A percentile compares a stretch with the other conserved stretches of the same genome.
Conservation (phyloP, 1,140 invertebrate species). For the Diorhabda sublineata region DNA sequence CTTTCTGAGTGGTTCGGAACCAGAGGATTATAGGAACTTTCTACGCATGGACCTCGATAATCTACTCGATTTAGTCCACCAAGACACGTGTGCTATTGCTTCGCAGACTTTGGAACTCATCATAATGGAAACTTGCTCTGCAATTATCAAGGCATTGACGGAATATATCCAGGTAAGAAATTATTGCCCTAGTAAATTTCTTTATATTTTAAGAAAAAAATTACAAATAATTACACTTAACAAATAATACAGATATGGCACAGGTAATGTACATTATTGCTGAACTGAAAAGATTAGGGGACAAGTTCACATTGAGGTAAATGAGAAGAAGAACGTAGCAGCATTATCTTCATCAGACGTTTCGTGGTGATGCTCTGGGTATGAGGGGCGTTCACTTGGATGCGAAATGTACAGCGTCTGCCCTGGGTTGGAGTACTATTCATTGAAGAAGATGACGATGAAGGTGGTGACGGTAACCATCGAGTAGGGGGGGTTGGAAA, state of each 20-base stretch:
- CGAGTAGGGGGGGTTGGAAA: neutral
- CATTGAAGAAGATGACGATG: conserved; percentile 1
- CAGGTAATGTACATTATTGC: too few species aligned
- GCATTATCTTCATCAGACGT: conserved; percentile 4
- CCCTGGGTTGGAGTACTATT: conserved; percentile 1
- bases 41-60: neutral
- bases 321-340: too few species aligned
- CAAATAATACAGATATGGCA: neutral
- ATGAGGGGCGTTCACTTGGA: conserved; percentile 3
- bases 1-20: conserved; percentile 12
- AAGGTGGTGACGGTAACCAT: neutral
- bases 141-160: conserved; percentile 4
- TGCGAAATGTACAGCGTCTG: conserved; percentile 1
- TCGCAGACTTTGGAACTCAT: conserved; percentile 5
- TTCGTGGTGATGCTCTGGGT: neutral
- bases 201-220: neutral
- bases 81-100: conserved; percentile 5
- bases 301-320: too few species aligned
- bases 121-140: conserved; percentile 10
- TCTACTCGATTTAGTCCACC: neutral
- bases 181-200: neutral
- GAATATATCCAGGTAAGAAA: neutral
- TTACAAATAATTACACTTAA: neutral
- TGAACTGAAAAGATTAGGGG: too few species aligned
- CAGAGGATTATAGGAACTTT: conserved; percentile 26